Base-by-base conservation (phyloP, 2,113 vertebrate species). In the Lasiurus cinereus region DNA sequence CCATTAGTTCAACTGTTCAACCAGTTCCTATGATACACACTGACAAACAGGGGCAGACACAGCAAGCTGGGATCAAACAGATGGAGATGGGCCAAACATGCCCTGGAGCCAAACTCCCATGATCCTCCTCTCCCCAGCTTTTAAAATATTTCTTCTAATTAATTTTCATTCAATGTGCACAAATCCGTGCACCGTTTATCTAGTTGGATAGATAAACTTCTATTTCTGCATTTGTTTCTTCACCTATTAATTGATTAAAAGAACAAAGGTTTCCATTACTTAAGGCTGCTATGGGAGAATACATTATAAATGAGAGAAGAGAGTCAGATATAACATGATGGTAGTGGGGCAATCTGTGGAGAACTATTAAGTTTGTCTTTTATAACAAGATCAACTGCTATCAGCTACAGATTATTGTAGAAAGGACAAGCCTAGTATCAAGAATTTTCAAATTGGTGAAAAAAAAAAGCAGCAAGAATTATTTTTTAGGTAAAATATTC, bases 401-500 rank as follows among this genome's bases (percentile, higher is more conserved):
- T 72, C 73, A 74, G 18, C 24, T 48, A 0, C 5, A 76, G 24
- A 16, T 50, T 46, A 39, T 6, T 46, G 2, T 6, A 39, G 5
- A 93, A 95, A 80, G 54, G 19, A 18, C 2, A 18, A 39, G 6
- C 3, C 9, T 13, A 52, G 27, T 62, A n/a, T 6, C 48, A 46
- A 7, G 39, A 11, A 19, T 52, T 70, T 83, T 72, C 4, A 59
- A 43, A 70, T 74, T 64, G 48, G 12, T 84, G 7, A 33, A 83
- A 91, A 33, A 54, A 56, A 22, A 56, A 50, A 54, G 6, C 0
- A 91, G 8, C 15, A 66, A 50, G 79, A 59, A 46, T 19, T 27
- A n/a, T 62, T 89, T 89, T 80, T 66, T 50, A 43, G 18, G 8
- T 74, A 33, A 90, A 86, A 83, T 76, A 93, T 31, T 21, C 19